phyloP scores from a whole-genome alignment of 1,140 invertebrate genomes.

The Cherax quadricarinatus region DNA sequence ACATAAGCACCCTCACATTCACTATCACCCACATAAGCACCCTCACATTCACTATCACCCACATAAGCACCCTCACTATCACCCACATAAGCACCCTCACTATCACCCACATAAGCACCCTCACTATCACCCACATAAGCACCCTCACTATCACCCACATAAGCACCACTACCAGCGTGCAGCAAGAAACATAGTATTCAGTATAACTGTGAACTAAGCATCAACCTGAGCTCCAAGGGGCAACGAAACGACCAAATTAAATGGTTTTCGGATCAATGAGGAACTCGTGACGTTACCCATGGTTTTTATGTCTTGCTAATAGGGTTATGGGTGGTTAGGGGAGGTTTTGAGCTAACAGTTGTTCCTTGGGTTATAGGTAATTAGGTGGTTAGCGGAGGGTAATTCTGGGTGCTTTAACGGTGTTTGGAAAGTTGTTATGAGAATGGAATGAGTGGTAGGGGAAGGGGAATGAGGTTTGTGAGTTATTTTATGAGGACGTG shows the following conservation, averaged over 20 bases:
- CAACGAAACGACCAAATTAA: not conserved
- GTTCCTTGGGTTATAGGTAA: not conserved
- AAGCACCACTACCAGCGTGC: not conserved
- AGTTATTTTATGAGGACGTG: not conserved
- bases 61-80: not conserved
- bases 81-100: not conserved
- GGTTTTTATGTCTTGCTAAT: constrained; percentile 25
- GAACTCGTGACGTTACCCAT: constrained; percentile 9
- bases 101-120: not conserved
- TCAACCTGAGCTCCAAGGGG: not conserved
- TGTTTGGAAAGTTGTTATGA: not conserved
- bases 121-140: not conserved
- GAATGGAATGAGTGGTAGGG: not conserved
- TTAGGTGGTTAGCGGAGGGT: not conserved
- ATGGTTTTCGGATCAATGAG: not conserved
- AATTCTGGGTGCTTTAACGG: not conserved
- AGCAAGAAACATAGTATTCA: not conserved
- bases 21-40: not conserved
- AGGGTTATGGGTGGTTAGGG: constrained; percentile 12
- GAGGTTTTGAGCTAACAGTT: not conserved
- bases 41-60: not conserved
- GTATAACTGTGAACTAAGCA: not conserved
- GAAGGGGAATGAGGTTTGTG: not conserved
- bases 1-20: not conserved
- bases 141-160: not conserved